A percentile compares a stretch with the other conserved stretches of the same genome.
These are phyloP conservation scores for Polyergus mexicanus DNA, from an alignment of 1,140 invertebrate genomes.

Conservation along the genomic window DNA sequence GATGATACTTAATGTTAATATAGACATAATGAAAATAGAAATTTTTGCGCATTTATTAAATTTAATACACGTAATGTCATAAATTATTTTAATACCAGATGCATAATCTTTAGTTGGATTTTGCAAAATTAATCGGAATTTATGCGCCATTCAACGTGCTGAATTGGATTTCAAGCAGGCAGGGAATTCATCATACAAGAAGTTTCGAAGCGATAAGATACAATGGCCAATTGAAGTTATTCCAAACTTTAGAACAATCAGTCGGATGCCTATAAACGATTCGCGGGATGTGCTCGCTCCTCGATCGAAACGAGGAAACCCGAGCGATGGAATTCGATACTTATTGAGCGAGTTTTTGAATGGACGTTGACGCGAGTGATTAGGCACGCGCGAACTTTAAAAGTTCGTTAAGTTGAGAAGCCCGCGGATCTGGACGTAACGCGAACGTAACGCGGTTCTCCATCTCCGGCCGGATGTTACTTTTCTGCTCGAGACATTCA, in stretches of 20 bases:
- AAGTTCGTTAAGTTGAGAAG: constrained; percentile 80
- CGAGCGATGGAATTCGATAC: constrained; percentile 78
- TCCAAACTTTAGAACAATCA: constrained; percentile 2
- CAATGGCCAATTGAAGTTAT: constrained; percentile 38
- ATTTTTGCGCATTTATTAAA: not conserved
- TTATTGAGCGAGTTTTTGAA: constrained; percentile 75
- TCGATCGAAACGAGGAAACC: constrained; percentile 77
- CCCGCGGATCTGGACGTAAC: constrained; percentile 12
- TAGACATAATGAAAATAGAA: not conserved
- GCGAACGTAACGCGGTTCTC: constrained; percentile 31
- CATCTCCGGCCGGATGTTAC: constrained; percentile 76
- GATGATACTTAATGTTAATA: not conserved
- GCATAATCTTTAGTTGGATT: not conserved
- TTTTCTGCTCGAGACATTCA: constrained; percentile 42
- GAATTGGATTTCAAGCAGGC: constrained; percentile 26
- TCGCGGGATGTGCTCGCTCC: constrained; percentile 40
- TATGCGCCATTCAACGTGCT: not conserved
- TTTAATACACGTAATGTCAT: not conserved
- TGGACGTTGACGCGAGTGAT: constrained; percentile 82
- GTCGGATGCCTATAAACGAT: constrained; percentile 8
- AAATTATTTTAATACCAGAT: not conserved
- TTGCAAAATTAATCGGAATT: constrained; percentile 13
- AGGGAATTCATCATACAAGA: not conserved
- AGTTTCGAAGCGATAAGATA: constrained; percentile 33
- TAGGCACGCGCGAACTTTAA: constrained; percentile 81